Conservation (phyloP, 2,113 vertebrate species). For the Cyphomyrus plagiostoma region DNA sequence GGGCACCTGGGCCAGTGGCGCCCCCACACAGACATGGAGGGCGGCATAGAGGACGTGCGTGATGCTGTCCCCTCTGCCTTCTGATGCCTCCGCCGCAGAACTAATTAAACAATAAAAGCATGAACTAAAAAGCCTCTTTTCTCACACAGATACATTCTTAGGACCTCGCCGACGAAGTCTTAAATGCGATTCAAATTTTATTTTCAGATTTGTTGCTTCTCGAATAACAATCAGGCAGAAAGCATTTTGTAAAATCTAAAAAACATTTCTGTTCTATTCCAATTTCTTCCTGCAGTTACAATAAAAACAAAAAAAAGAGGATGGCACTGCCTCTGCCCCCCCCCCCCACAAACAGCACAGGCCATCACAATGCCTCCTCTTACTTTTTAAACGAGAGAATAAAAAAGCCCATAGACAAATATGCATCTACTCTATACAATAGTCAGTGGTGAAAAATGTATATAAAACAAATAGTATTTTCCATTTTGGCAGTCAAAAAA, state of each 20-base stretch:
- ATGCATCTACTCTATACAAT: constrained; percentile 47
- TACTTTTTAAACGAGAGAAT: constrained; percentile 22
- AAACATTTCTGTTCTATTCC: neutral
- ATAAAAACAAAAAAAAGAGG: constrained; percentile 34
- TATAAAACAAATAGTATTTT: constrained; percentile 37
- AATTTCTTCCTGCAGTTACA: constrained; percentile 27
- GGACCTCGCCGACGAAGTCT: neutral
- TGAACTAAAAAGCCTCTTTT: neutral
- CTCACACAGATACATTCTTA: neutral
- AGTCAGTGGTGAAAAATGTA: constrained; percentile 38
- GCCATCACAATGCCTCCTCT: constrained; percentile 27
- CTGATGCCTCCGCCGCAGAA: neutral
- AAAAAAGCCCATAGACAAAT: constrained; percentile 33
- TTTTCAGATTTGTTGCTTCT: constrained; percentile 43
- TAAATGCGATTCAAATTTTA: constrained; percentile 1
- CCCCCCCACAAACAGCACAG: constrained; percentile 38
- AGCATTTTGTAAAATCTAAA: constrained; percentile 42
- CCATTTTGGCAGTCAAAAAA: constrained; percentile 2
- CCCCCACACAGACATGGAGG: neutral
- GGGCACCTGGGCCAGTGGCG: neutral
- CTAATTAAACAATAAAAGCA: neutral
- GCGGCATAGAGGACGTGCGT: neutral
- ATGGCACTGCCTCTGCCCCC: constrained; percentile 12
- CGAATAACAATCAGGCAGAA: constrained; percentile 54
- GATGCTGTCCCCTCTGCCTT: neutral